Conservation (phyloP, 2,113 vertebrate genomes). For the Pristiophorus japonicus region DNA sequence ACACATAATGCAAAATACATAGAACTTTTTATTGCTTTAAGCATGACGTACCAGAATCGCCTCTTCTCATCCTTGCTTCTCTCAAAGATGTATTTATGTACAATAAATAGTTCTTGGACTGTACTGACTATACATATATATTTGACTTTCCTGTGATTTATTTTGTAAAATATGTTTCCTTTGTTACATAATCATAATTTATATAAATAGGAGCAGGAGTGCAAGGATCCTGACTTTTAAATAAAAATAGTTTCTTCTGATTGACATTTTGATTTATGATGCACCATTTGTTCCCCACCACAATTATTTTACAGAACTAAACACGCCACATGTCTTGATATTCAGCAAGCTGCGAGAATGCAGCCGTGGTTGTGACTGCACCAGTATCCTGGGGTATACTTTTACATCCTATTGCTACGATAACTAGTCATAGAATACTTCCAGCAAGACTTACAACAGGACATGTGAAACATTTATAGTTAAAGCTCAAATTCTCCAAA, state of each 20-base stretch:
- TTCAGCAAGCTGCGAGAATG: neutral
- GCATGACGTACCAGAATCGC: neutral
- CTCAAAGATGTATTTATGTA: neutral
- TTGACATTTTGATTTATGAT: neutral
- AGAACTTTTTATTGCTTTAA: neutral
- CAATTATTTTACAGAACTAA: constrained; percentile 6
- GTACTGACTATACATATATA: constrained; percentile 15
- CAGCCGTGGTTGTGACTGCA: neutral
- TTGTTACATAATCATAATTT: constrained; percentile 24
- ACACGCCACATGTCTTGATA: neutral
- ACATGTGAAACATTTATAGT: neutral
- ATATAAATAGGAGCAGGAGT: constrained; percentile 5
- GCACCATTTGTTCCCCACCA: neutral
- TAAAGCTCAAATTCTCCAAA: neutral
- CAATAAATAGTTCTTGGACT: neutral
- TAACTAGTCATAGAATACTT: neutral
- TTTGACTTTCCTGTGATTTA: neutral
- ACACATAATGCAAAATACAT: neutral
- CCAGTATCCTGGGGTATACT: neutral
- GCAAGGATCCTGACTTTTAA: neutral
- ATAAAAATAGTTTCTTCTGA: constrained; percentile 32
- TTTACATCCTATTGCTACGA: constrained; percentile 1
- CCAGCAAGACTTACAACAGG: neutral
- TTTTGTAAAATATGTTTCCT: constrained; percentile 1
- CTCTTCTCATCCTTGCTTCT: neutral